These are phyloP conservation scores for Mormoops blainvillei DNA, from an alignment of 2,113 vertebrate genomes.

Conservation along the genomic window DNA sequence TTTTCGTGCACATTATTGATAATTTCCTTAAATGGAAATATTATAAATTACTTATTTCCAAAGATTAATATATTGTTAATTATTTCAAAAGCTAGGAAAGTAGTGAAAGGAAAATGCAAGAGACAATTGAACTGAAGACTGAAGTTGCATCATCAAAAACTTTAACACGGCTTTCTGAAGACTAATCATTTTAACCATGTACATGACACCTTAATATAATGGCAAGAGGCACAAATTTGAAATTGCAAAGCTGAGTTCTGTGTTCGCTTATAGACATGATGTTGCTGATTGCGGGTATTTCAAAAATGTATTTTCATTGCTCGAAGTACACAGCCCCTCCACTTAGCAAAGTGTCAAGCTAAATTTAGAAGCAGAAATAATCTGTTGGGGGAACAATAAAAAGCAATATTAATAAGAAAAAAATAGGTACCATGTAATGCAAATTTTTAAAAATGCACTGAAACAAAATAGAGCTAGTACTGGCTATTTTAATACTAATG, in stretches of 20 bases:
- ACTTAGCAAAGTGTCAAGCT: neutral
- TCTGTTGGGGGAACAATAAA: neutral
- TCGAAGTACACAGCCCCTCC: neutral
- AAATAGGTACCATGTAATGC: neutral
- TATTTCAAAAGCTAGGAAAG: neutral
- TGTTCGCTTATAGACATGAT: neutral
- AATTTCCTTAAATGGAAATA: neutral
- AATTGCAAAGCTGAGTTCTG: neutral
- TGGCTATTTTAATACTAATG: neutral
- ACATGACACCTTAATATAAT: neutral
- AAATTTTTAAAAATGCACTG: neutral
- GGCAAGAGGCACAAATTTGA: neutral
- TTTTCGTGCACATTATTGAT: neutral
- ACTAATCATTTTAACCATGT: neutral
- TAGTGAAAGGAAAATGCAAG: neutral
- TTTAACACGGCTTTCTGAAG: neutral
- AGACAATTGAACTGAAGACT: neutral
- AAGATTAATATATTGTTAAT: neutral
- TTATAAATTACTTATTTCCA: neutral
- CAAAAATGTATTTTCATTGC: neutral
- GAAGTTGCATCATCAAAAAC: neutral
- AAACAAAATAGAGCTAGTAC: neutral
- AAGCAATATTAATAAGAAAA: neutral
- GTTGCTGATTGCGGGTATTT: neutral
- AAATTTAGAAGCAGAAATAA: conserved; percentile 18